Base-by-base conservation (phyloP, 2,113 vertebrate genomes). In the Propithecus coquereli region DNA sequence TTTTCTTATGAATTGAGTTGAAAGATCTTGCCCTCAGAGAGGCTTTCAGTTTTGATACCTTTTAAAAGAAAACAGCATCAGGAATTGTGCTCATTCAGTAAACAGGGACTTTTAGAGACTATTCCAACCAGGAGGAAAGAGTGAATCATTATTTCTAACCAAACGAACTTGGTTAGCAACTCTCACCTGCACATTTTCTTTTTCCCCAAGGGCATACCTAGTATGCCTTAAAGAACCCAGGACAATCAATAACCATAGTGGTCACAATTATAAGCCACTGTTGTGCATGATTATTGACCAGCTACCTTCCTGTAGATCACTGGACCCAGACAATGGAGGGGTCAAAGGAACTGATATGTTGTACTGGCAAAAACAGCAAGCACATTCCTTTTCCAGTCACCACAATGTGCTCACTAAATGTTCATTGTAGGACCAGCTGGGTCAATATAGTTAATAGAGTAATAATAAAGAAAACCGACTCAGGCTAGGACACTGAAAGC, bases 251-350 rank as follows among this genome's bases (percentile, higher is more conserved):
- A 96, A 96, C 93, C 97, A 96, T 3, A 87, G 91, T 82, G 87
- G 94, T 93, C 89, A 91, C 50, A 95, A 96, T 90, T 47, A 95
- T 63, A 96, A 93, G 97, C 88, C 91, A 95, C 54, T 70, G 80
- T 71, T 93, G 83, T 97, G 91, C 95, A 97, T 91, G 95, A 97
- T 96, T 93, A 95, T 10, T 95, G 80, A 96, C 93, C 34, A 96
- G 74, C 92, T 96, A 94, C 97, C 93, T 94, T 94, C 91, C 82
- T 84, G 79, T 1, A 85, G 71, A 93, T 92, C 88, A 90, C 66
- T 81, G 86, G 84, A 95, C 90, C 32, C 90, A 74, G 68, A 95
- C 74, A 88, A 88, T 52, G 85, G 90, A 96, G 87, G 50, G 82
- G 87, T 47, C 92, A 96, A 92, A 83, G n/a, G 87, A 96, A 97